phyloP scores from a whole-genome alignment of 2,888 invertebrate genomes.

The Lysandra coridon region DNA sequence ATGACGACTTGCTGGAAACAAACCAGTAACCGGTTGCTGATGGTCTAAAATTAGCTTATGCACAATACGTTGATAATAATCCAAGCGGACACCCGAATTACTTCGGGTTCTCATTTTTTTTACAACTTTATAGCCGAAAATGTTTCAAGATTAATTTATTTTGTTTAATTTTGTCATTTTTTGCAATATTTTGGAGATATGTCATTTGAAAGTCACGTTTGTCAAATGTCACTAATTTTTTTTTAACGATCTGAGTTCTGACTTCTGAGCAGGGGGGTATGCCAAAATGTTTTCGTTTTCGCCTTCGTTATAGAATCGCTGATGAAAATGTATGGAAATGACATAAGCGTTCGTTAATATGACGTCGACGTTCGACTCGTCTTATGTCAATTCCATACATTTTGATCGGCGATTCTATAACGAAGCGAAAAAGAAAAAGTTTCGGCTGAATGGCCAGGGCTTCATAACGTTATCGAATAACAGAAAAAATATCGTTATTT shows the following conservation, averaged over 20 bases:
- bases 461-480: too few species aligned
- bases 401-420: too few species aligned
- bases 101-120: slow-evolving; percentile 89
- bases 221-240: slow-evolving; percentile 41
- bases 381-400: too few species aligned
- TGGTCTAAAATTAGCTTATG: slow-evolving; percentile 96
- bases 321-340: too few species aligned
- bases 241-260: neutral
- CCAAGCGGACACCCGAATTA: slow-evolving; percentile 95
- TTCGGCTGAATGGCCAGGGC: too few species aligned
- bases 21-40: slow-evolving; percentile 97
- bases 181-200: slow-evolving; percentile 35
- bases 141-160: slow-evolving; percentile 32
- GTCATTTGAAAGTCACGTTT: slow-evolving; percentile 71
- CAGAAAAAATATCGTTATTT: too few species aligned
- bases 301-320: too few species aligned
- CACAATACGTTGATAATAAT: slow-evolving; percentile 97
- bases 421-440: too few species aligned
- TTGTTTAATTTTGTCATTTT: slow-evolving; percentile 15
- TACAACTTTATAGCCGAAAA: slow-evolving; percentile 32
- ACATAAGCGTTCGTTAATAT: too few species aligned
- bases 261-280: too few species aligned
- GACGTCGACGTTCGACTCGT: too few species aligned
- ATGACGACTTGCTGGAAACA: slow-evolving; percentile 93
- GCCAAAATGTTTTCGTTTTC: too few species aligned